A percentile compares a stretch with the other conserved stretches of the same genome.
Evolutionary conservation across 2,113 vertebrate genomes (phyloP).

Genomic region (Tamias sibiricus): DNA sequence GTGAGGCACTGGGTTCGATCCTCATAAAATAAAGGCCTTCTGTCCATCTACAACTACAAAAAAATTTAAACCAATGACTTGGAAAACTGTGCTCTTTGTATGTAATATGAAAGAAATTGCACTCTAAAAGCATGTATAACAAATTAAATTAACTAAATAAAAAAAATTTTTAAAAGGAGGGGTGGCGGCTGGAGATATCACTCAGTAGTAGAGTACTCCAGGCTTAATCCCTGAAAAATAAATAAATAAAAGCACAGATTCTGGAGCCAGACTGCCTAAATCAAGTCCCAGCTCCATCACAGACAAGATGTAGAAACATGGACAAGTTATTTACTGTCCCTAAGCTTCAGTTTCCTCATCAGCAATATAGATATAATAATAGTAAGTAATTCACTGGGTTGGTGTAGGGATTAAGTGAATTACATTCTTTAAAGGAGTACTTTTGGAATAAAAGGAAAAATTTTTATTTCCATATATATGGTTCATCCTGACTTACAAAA

Average conservation of each 20-base stretch:
- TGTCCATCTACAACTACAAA: too few species aligned
- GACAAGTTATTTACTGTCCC: background rate
- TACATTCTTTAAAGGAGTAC: background rate
- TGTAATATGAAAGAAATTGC: too few species aligned
- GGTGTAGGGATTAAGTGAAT: background rate
- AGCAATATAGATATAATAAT: background rate
- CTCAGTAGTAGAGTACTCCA: too few species aligned
- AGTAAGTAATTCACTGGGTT: background rate
- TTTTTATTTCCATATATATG: background rate
- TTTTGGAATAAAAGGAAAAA: background rate
- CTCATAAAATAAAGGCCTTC: too few species aligned
- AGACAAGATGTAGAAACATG: background rate
- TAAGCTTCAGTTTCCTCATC: background rate
- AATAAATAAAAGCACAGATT: background rate
- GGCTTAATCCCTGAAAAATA: too few species aligned
- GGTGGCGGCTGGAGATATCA: too few species aligned
- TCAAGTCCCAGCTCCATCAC: background rate
- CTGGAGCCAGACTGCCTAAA: background rate
- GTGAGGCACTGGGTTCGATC: too few species aligned
- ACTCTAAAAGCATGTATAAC: too few species aligned
- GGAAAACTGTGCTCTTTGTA: too few species aligned
- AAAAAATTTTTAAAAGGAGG: too few species aligned
- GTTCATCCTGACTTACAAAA: slow-evolving; percentile 1
- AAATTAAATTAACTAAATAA: too few species aligned
- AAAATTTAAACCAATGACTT: too few species aligned